Evolutionary conservation across 2,888 invertebrate genomes (phyloP).

Genomic region (Crioceris asparagi): DNA sequence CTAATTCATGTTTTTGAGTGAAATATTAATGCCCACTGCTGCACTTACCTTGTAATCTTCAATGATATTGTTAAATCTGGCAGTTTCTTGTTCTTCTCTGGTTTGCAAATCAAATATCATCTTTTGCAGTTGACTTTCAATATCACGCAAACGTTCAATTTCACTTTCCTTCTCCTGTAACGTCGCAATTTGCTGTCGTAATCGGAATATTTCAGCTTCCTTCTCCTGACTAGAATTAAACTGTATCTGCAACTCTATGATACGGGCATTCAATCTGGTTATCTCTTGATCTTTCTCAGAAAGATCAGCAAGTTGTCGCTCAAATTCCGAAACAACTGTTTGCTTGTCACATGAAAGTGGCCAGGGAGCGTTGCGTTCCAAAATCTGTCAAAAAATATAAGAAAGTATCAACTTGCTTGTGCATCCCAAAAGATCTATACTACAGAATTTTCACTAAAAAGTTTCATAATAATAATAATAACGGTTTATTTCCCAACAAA

Average conservation of each 20-base stretch:
- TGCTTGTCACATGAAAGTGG: constrained; percentile 23
- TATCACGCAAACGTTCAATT: constrained; percentile 3
- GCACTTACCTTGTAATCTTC: constrained; percentile 13
- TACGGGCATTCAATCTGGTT: constrained; percentile 8
- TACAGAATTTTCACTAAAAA: too few relatives aligned
- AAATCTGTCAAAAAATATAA: too few relatives aligned
- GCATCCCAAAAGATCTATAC: too few relatives aligned
- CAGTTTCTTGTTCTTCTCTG: constrained; percentile 16
- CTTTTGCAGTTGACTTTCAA: constrained; percentile 12
- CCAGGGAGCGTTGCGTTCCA: constrained; percentile 20
- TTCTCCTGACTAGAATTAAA: constrained; percentile 3
- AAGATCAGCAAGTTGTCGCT: constrained; percentile 17
- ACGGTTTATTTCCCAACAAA: too few relatives aligned
- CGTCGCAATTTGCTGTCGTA: neutral
- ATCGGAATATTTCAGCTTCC: constrained; percentile 7
- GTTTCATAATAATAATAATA: too few relatives aligned
- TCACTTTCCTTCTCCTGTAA: neutral
- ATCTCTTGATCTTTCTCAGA: constrained; percentile 17
- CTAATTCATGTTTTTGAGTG: too few relatives aligned
- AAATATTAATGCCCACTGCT: too few relatives aligned
- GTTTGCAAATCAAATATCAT: constrained; percentile 6
- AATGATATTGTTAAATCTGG: constrained; percentile 10
- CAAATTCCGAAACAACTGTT: constrained; percentile 22
- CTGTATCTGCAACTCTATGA: constrained; percentile 9
- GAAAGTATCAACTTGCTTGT: too few relatives aligned